Percentiles rank a stretch among this genome's conserved stretches.
These are phyloP conservation scores for Pristionchus entomophagus DNA, from an alignment of 2,888 invertebrate genomes.

Conservation along the genomic window DNA sequence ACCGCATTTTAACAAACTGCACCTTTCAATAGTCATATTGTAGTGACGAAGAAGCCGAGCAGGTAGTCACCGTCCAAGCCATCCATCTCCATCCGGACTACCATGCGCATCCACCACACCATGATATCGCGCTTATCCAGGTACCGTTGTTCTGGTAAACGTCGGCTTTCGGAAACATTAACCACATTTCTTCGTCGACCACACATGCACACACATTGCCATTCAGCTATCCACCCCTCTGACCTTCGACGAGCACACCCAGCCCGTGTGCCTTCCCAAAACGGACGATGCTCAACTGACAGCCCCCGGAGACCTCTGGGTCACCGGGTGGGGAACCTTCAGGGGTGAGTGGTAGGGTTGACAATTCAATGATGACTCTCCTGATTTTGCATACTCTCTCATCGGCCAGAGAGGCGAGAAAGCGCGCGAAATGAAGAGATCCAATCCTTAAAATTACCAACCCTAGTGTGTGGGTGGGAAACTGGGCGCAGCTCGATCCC, in stretches of 20 bases:
- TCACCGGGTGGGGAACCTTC: conserved; percentile 55
- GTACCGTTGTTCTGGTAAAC: no score
- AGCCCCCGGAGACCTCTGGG: conserved; percentile 43
- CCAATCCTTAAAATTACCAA: no score
- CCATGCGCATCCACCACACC: not conserved
- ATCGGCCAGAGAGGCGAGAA: no score
- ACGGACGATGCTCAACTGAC: conserved; percentile 46
- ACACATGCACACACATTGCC: no score
- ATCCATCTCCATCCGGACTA: conserved; percentile 55
- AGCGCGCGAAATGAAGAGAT: no score
- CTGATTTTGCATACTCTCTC: no score
- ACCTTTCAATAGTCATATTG: not conserved
- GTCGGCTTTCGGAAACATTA: no score
- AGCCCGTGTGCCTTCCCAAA: no score
- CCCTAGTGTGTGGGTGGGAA: not conserved
- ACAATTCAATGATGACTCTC: no score
- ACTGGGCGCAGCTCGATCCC: not conserved
- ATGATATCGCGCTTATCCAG: conserved; percentile 55
- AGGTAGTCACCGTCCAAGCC: conserved; percentile 45
- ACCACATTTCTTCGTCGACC: no score
- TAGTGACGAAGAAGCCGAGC: conserved; percentile 47
- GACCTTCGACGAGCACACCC: no score
- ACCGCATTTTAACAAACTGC: not conserved
- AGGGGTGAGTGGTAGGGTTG: not conserved
- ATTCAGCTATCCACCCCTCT: conserved; percentile 44